These are phyloP conservation scores for Cantharis nigra DNA, from an alignment of 2,888 invertebrate genomes.

Conservation along the genomic window DNA sequence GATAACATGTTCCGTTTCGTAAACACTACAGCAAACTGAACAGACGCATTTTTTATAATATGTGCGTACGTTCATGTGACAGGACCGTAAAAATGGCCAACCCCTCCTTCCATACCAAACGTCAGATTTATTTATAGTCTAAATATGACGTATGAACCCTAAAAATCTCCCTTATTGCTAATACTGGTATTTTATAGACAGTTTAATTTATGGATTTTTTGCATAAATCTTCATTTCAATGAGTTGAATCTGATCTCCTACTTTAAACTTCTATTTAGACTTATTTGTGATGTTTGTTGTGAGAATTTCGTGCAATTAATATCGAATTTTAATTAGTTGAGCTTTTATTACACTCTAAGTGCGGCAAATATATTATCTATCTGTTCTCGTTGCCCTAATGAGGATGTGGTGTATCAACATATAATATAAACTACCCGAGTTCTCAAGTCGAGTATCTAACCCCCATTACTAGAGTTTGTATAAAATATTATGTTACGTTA, in stretches of 20 bases:
- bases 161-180: constrained; percentile 3
- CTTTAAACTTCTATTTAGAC: neutral
- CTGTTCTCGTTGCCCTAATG: neutral
- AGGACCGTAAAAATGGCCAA: constrained; percentile 1
- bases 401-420: neutral
- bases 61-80: constrained; percentile 4
- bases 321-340: neutral
- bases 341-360: neutral
- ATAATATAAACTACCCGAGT: neutral
- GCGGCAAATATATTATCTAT: neutral
- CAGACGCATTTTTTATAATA: constrained; percentile 16
- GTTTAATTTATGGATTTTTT: neutral
- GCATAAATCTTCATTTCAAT: neutral
- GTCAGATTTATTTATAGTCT: constrained; percentile 4
- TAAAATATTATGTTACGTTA: neutral
- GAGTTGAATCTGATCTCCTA: neutral
- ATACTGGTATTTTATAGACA: neutral
- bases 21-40: constrained; percentile 18
- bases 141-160: constrained; percentile 3
- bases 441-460: neutral
- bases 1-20: constrained; percentile 23
- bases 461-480: neutral
- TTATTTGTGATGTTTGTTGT: neutral
- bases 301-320: neutral
- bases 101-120: neutral